Evolutionary conservation across 2,797 vertebrate species (phyloP), one percentile per base, ranked within the genome.

Genomic region (Gastrophryne carolinensis): DNA sequence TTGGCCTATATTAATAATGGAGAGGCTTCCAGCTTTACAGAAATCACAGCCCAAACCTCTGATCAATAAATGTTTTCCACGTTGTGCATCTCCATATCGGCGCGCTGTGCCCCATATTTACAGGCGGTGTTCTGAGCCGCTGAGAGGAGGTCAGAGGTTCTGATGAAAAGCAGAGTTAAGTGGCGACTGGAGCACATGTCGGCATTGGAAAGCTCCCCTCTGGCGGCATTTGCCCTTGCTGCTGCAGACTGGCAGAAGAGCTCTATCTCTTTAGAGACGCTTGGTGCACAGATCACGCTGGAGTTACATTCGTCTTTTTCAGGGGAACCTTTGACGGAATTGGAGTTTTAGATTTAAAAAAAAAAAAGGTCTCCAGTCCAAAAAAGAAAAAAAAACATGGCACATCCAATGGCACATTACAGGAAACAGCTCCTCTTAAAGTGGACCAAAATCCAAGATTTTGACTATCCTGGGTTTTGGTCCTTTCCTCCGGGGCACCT

Each of bases 171-270:
- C 50, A 21, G 41, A 23, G 57, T 78, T 61, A 47, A 63, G 32
- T 21, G 44, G 50, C 75, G 29, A 32, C 66, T 52, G 68, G 73
- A n/a, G 26, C n/a, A 4, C 32, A 15, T 26, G 41, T 57, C 41
- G 63, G 50, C 71, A 32, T 34, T 69, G 63, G 75, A 79, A 75
- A 79, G 56, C 79, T 68, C 69, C 73, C 80, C 78, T 74, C 75
- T 37, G 62, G 56, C 79, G 72, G 21, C 30, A 21, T 72, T 61
- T 83, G 75, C 76, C 81, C 84, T 83, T 81, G 64, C 26, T 71
- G 72, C 66, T 58, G 62, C 73, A 57, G 69, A 68, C 66, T 21
- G 49, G 26, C 26, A 23, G 5, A 60, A 24, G 32, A 11, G 2
- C 62, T 79, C 8, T 76, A 56, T 69, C 73, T 78, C 72, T 78